phyloP scores from a whole-genome alignment of 1,140 invertebrate genomes.

The Drosophila pseudoananassae region DNA sequence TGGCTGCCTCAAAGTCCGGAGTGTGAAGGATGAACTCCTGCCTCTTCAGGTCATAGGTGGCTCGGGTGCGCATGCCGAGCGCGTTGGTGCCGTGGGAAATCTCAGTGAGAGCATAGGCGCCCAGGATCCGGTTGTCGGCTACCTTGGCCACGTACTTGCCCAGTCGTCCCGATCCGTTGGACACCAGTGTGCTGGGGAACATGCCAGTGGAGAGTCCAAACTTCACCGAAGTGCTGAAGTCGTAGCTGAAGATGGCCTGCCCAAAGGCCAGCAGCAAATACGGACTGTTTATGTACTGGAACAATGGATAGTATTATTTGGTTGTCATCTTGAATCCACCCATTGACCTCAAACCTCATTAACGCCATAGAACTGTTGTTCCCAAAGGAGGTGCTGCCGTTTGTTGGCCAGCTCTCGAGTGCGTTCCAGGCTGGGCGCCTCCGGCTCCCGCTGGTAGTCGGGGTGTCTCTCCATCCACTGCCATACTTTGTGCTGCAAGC shows the following conservation, averaged over 20 bases:
- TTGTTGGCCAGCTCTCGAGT: conserved; percentile 86
- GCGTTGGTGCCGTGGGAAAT: conserved; percentile 95
- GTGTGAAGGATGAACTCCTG: conserved; percentile 92
- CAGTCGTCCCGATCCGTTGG: conserved; percentile 87
- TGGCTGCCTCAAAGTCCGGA: conserved; percentile 93
- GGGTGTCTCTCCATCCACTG: conserved; percentile 90
- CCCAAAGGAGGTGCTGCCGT: conserved; percentile 87
- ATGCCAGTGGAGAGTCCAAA: conserved; percentile 86
- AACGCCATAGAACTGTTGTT: conserved; percentile 87
- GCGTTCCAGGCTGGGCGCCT: conserved; percentile 87
- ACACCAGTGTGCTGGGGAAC: conserved; percentile 86
- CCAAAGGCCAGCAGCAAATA: conserved; percentile 84
- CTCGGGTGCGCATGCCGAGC: conserved; percentile 92
- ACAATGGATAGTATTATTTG: conserved; percentile 17
- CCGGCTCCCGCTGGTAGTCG: conserved; percentile 87
- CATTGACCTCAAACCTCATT: conserved; percentile 86
- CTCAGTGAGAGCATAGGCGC: conserved; percentile 94
- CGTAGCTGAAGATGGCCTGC: conserved; percentile 88
- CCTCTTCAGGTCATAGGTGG: conserved; percentile 90
- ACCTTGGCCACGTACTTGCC: conserved; percentile 86
- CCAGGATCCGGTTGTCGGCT: conserved; percentile 86
- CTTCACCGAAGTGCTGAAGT: conserved; percentile 89
- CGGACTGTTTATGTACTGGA: conserved; percentile 84
- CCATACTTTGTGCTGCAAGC: conserved; percentile 90
- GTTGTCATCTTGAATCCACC: too few relatives aligned